Base-by-base conservation (phyloP, 2,797 vertebrate genomes). In the Simalia tracyae region DNA sequence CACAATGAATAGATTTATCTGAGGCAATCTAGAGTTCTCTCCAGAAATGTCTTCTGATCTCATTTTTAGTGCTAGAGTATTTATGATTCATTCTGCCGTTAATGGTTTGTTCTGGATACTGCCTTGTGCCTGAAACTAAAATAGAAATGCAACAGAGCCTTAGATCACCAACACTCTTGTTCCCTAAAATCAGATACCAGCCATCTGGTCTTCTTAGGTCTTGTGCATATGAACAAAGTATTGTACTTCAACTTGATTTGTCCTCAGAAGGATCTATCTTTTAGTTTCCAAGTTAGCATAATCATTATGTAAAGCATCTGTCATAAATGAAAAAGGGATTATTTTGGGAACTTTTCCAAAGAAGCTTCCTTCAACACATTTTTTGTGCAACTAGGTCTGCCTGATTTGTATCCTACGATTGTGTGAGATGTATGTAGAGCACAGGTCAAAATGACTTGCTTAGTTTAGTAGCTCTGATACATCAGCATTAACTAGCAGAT, bases 91-190 rank as follows among this genome's bases (percentile, higher is more conserved):
- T 88, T 22, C 28, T 36, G 5, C 26, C 15, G 6, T 84, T 54
- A 31, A 19, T 64, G 12, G 46, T 60, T 50, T 91, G 91, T 84
- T 84, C 86, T 84, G 66, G 68, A 59, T 81, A 88, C 9, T 63
- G 68, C 46, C 61, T 88, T 85, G 24, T 68, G 63, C 61, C 26
- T 31, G 84, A 50, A 92, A 86, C 63, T 64, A 89, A 89, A 86
- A 68, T 86, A 59, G 61, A 72, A n/a, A 86, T 76, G 28, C 64
- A 72, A 59, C n/a, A 85, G 22, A 89, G 46, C 28, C 11, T 24
- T 26, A 84, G 42, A 46, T 68, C 76, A 57, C 31, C 36, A 36
- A 42, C 60, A 90, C 24, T 31, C 84, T 22, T 56, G 90, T 36
- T 36, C 24, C n/a, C 50, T 90, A 86, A 64, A 72, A 61, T 4